Base-by-base conservation (phyloP, 2,113 vertebrate species). In the rat (Rattus norvegicus) region DNA sequence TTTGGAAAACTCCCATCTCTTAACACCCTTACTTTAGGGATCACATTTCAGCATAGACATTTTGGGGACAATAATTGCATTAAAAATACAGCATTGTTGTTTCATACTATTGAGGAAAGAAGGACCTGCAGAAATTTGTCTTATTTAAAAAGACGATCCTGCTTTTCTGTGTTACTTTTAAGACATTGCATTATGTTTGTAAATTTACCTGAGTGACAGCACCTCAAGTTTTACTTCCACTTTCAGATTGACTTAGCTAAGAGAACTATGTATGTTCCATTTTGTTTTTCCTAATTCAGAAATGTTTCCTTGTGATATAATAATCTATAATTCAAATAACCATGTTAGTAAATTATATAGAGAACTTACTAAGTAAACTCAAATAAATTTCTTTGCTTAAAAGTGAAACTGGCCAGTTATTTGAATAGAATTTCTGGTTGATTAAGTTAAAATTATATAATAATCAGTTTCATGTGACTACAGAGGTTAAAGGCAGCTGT, bases 301-400 rank as follows among this genome's bases (percentile, higher is more conserved):
- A 91, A 86, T 10, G 76, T 88, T 96, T 91, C 91, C 36, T 70
- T 94, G 10, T 79, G 54, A 87, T 88, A 13, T n/a, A 96, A 90
- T n/a, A 94, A 90, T 84, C 52, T 9, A 79, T 95, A 93, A 26
- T 84, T 87, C 8, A 91, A 83, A 90, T 90, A 89, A 2, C 93
- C 49, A 70, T 95, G 47, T 47, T 91, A 88, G 17, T 89, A 96
- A 97, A 92, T 95, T 95, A 94, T 81, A 10, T 89, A 36, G 87
- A 87, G 7, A 95, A 43, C 61, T 69, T 47, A 86, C 28, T 90
- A 61, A 83, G 36, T 39, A 95, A 79, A 95, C 96, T 84, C 19
- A 94, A 73, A 89, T 94, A 54, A 93, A 30, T 13, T 20, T 67
- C 13, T 95, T 67, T 65, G 96, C 69, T 90, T 28, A 63, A 63